Evolutionary conservation across 2,888 invertebrate genomes (phyloP).

Genomic region (Adela reaumurella): DNA sequence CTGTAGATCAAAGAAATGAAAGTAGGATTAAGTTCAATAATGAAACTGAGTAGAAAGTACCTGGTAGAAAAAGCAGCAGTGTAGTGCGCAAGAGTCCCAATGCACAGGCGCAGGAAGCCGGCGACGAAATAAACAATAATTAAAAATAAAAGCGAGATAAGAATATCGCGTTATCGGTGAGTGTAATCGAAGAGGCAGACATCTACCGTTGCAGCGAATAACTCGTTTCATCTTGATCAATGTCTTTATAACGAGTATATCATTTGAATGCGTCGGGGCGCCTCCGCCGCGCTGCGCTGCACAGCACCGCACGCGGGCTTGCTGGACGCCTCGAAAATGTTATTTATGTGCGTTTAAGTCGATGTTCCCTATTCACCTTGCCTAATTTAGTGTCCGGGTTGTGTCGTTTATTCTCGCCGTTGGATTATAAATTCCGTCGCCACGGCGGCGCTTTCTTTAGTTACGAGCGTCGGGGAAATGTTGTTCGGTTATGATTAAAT

Average conservation of each 20-base stretch:
- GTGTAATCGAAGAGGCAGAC: background rate
- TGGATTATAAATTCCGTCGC: conserved; percentile 21
- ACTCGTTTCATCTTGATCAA: conserved; percentile 25
- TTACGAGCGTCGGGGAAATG: conserved; percentile 22
- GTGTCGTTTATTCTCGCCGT: conserved; percentile 25
- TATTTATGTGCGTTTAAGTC: conserved; percentile 17
- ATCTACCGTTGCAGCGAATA: conserved; percentile 6
- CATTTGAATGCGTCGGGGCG: conserved; percentile 17
- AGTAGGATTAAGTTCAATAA: no score
- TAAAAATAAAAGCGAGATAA: background rate
- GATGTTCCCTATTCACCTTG: conserved; percentile 21
- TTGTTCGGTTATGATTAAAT: conserved; percentile 25
- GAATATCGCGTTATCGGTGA: background rate
- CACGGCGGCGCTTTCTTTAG: conserved; percentile 21
- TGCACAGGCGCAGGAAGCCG: background rate
- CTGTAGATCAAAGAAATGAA: no score
- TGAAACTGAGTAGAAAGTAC: no score
- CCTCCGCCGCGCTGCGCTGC: background rate
- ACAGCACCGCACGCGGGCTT: conserved; percentile 7
- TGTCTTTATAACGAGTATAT: conserved; percentile 25
- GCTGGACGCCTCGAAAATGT: conserved; percentile 16
- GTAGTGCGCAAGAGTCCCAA: no score
- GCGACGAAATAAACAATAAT: background rate
- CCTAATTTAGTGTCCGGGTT: conserved; percentile 28
- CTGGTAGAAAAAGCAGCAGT: no score